phyloP scores from a whole-genome alignment of 2,888 invertebrate species.

The Leptinotarsa tumamoca region DNA sequence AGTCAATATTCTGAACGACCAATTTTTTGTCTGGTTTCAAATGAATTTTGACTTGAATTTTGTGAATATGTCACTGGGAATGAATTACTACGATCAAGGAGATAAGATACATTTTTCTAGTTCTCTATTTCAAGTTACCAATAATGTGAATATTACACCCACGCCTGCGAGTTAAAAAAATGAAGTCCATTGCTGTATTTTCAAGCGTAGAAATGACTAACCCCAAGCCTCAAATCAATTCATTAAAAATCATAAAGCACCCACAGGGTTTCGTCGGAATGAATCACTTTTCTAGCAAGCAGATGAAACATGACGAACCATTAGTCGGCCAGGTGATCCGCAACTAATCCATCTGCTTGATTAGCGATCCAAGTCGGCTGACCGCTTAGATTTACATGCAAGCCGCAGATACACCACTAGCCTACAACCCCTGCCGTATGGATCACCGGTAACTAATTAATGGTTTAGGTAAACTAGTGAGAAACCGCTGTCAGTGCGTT shows the following conservation, averaged over 20 bases:
- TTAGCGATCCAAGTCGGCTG: slow-evolving; percentile 43
- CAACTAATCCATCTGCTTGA: slow-evolving; percentile 55
- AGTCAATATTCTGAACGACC: too few species aligned
- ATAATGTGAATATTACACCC: too few species aligned
- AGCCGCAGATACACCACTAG: slow-evolving; percentile 14
- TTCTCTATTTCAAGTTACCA: too few species aligned
- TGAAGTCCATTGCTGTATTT: too few species aligned
- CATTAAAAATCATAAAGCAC: slow-evolving; percentile 15
- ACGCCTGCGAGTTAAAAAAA: too few species aligned
- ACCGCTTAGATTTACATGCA: slow-evolving; percentile 31
- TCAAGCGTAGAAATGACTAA: too few species aligned
- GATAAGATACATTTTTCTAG: too few species aligned
- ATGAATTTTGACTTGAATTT: too few species aligned
- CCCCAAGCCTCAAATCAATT: neutral
- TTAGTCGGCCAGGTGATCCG: slow-evolving; percentile 54
- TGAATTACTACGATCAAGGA: too few species aligned
- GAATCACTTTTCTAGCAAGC: slow-evolving; percentile 29
- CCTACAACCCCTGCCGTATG: slow-evolving; percentile 4
- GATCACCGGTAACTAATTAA: slow-evolving; percentile 14
- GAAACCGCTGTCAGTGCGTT: slow-evolving; percentile 9
- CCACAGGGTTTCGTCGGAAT: slow-evolving; percentile 4
- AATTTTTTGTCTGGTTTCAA: too few species aligned
- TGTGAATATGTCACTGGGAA: too few species aligned
- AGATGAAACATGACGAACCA: slow-evolving; percentile 60
- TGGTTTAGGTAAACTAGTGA: slow-evolving; percentile 18